These are phyloP conservation scores for Pluvianellus socialis DNA, from an alignment of 2,113 vertebrate genomes.

Conservation along the genomic window DNA sequence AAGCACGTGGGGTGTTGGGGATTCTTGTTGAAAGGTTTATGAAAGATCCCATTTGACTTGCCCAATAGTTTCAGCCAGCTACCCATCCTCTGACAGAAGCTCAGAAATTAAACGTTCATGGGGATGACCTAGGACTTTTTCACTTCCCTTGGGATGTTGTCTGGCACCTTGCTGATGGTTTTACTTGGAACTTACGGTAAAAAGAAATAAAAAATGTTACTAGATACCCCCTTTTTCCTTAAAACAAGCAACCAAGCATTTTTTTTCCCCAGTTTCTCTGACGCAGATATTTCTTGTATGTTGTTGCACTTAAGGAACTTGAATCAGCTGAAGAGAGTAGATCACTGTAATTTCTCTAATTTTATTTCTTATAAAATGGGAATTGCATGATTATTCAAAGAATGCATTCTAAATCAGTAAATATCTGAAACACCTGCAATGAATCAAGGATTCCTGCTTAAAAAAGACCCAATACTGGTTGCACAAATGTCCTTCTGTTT, in stretches of 20 bases:
- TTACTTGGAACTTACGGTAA: neutral
- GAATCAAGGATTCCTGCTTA: neutral
- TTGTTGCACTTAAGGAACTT: neutral
- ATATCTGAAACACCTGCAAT: neutral
- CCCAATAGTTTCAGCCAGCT: neutral
- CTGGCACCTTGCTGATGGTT: neutral
- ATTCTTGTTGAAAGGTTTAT: neutral
- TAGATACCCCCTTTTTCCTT: neutral
- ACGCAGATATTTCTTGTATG: neutral
- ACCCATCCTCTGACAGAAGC: neutral
- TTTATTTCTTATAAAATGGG: neutral
- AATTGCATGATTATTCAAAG: neutral
- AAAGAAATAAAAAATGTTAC: neutral
- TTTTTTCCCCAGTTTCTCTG: neutral
- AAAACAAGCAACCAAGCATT: neutral
- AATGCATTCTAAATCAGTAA: neutral
- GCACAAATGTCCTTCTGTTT: neutral
- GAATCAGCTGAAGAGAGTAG: neutral
- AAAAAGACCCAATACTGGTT: neutral
- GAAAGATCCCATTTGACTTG: neutral
- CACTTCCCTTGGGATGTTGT: neutral
- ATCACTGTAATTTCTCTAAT: neutral
- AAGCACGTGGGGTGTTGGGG: accelerated
- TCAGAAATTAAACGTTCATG: neutral
- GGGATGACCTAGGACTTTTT: neutral